Conservation (phyloP, 2,113 vertebrate species). For the Motacilla tschutschensis region DNA sequence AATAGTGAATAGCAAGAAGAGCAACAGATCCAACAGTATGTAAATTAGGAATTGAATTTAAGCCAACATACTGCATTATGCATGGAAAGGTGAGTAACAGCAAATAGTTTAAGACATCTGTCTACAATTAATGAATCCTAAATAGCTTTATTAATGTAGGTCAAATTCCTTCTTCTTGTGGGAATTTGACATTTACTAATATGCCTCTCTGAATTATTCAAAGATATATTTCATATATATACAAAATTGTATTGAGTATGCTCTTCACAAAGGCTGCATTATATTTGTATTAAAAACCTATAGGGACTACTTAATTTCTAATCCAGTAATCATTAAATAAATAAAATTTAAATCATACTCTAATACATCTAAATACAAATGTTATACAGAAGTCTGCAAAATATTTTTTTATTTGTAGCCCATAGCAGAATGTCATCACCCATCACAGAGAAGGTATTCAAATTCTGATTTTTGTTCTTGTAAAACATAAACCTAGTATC, state of each 20-base stretch:
- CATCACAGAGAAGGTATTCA: conserved; percentile 33
- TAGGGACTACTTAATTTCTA: conserved; percentile 32
- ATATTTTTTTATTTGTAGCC: conserved; percentile 43
- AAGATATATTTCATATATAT: conserved; percentile 5
- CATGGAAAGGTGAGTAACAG: conserved; percentile 66
- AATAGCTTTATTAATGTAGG: conserved; percentile 74
- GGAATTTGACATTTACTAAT: conserved; percentile 76
- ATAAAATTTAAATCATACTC: conserved; percentile 44
- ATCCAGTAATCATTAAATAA: conserved; percentile 65
- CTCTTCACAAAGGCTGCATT: not conserved
- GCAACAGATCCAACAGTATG: conserved; percentile 23
- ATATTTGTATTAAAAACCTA: conserved; percentile 10
- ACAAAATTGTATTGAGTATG: conserved; percentile 21
- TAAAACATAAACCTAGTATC: conserved; percentile 63
- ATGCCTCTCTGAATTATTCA: conserved; percentile 65
- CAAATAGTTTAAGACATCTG: conserved; percentile 67
- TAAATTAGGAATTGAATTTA: conserved; percentile 36
- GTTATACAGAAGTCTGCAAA: conserved; percentile 32
- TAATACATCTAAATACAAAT: conserved; percentile 39
- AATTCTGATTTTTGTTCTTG: conserved; percentile 53
- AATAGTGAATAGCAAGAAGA: not conserved
- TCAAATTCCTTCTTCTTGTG: conserved; percentile 67
- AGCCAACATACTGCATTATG: conserved; percentile 62
- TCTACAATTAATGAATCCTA: conserved; percentile 75
- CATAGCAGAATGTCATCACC: conserved; percentile 28